These are phyloP conservation scores for Emydura subglobosa DNA, from an alignment of 2,113 vertebrate species.

Conservation along the genomic window DNA sequence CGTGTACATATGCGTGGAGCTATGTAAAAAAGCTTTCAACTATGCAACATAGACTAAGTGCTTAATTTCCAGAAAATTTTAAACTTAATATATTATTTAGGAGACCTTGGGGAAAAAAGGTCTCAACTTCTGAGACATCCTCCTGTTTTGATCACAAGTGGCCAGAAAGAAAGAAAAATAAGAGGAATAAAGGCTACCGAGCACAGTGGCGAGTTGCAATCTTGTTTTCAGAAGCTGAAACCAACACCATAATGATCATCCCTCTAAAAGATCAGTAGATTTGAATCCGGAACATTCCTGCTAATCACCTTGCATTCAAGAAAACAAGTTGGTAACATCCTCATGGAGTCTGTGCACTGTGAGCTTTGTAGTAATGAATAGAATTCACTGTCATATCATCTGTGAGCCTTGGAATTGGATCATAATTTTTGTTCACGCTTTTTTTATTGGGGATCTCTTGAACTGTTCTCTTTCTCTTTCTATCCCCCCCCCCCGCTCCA, in stretches of 20 bases:
- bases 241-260: neutral
- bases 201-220: neutral
- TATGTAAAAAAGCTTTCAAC: neutral
- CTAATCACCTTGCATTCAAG: neutral
- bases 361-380: neutral
- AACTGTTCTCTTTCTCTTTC: neutral
- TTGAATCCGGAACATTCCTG: neutral
- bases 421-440: neutral
- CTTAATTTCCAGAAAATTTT: neutral
- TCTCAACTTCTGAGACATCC: neutral
- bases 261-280: neutral
- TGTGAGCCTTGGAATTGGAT: neutral
- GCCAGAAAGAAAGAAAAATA: neutral
- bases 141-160: neutral
- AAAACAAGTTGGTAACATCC: neutral
- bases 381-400: neutral
- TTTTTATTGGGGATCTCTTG: neutral
- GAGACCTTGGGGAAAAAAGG: fast-evolving
- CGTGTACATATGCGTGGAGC: neutral
- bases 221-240: conserved; percentile 19
- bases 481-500: neutral
- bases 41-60: neutral
- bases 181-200: neutral
- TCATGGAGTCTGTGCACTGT: neutral
- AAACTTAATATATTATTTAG: neutral